Conservation (phyloP, 2,797 vertebrate genomes). For the Notolabrus celidotus region DNA sequence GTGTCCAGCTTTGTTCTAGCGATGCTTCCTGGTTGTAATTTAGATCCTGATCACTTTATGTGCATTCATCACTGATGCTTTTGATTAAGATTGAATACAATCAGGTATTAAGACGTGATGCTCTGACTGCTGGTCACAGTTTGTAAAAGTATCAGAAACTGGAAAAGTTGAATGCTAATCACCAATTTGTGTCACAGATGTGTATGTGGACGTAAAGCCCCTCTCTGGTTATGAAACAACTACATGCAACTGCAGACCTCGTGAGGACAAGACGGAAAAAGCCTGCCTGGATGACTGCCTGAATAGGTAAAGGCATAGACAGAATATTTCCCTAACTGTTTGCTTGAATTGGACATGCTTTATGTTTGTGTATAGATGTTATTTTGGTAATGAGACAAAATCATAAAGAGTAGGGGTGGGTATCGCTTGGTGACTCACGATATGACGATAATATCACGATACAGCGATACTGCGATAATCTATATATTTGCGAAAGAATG, state of each 20-base stretch:
- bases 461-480: no score
- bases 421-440: no score
- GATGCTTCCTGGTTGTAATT: conserved; percentile 7
- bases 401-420: no score
- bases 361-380: no score
- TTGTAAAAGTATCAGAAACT: background rate
- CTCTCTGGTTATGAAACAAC: conserved; percentile 98
- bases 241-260: conserved; percentile 93
- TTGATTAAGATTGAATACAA: conserved; percentile 2
- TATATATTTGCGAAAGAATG: no score
- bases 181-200: conserved; percentile 82
- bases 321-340: no score
- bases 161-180: conserved; percentile 20
- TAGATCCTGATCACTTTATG: conserved; percentile 5
- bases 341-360: no score
- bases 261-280: conserved; percentile 84
- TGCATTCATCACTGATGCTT: background rate
- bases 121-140: background rate
- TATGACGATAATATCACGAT: no score
- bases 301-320: conserved; percentile 88
- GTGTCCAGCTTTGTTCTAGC: conserved; percentile 60
- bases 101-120: conserved; percentile 25
- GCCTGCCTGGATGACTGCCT: conserved; percentile 96
- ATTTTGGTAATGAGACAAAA: no score
- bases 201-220: conserved; percentile 98